Base-by-base conservation (phyloP, 2,888 invertebrate genomes). In the Acrocyrtus sp. region DNA sequence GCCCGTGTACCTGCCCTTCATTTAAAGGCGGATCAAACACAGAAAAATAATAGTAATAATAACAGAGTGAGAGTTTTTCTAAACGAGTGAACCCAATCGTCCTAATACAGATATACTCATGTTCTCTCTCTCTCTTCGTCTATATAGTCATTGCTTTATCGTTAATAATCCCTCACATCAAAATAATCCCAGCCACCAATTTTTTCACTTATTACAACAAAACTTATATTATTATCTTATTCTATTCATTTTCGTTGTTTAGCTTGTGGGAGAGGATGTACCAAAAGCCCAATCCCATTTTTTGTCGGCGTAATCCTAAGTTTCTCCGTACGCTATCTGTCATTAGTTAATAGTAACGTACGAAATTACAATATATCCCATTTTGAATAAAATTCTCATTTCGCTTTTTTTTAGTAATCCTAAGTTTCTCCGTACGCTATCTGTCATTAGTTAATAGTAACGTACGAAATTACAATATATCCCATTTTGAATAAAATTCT, bases 21-120 rank as follows among this genome's bases (percentile, higher is more conserved):
- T 78, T 74, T 67, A 75, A 80, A 81, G 81, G 81, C 81, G 80
- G 81, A 80, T 81, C 79, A 79, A 80, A 79, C 63, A 76, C 50
- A 66, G 63, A 66, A 72, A 72, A 72, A 70, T 70, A 70, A 70
- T 60, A 48, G 48, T 19, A 48, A 69, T 72, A 72, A 66, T 70
- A 70, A 63, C 51, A 58, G 57, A 56, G 29, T 45, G 29, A 47
- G 29, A 34, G 34, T 12, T 34, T 51, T 34, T 34, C 47, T 34
- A 1, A 56, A 53, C 26, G 47, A 72, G 24, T 70, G 62, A 72
- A 72, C 60, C 63, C 72, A 72, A 72, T 72, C 60, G 72, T 48
- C 21, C 19, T 53, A 65, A 63, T 60, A 50, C n/a, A n/a, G n/a
- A n/a, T n/a, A n/a, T n/a, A n/a, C n/a, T n/a, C n/a, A n/a, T n/a